Percentiles rank a stretch among this genome's conserved stretches.
Conservation (phyloP, 1,140 invertebrate species). For the Tachypleus tridentatus region DNA sequence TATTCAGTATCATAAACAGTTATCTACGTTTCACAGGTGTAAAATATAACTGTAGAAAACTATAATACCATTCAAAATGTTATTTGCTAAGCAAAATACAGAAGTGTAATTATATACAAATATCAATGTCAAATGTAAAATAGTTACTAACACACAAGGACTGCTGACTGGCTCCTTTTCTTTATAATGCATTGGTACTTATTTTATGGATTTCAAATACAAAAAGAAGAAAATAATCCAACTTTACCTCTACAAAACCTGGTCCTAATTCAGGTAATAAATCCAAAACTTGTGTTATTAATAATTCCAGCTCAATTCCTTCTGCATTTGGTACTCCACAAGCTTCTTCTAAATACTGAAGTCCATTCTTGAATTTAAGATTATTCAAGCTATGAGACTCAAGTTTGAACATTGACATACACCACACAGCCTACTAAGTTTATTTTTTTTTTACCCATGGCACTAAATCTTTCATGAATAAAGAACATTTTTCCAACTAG, state of each 20-base stretch:
- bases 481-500: background rate
- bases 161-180: too few species aligned
- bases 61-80: too few species aligned
- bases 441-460: background rate
- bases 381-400: background rate
- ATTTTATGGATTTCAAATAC: too few species aligned
- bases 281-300: constrained; percentile 58
- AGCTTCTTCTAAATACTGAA: background rate
- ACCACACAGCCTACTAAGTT: background rate
- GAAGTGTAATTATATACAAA: too few species aligned
- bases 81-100: too few species aligned
- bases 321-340: constrained; percentile 11
- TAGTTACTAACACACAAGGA: too few species aligned
- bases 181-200: too few species aligned
- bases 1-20: too few species aligned
- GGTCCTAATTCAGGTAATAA: constrained; percentile 65
- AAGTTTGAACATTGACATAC: background rate
- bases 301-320: constrained; percentile 40
- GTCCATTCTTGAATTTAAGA: background rate
- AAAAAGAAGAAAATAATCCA: too few species aligned
- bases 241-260: constrained; percentile 46
- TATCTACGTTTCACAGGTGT: too few species aligned
- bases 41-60: too few species aligned
- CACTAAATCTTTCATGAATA: constrained; percentile 4
- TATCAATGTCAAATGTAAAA: too few species aligned